phyloP scores from a whole-genome alignment of 2,113 vertebrate genomes.

The Neolamprologus ventralis region DNA sequence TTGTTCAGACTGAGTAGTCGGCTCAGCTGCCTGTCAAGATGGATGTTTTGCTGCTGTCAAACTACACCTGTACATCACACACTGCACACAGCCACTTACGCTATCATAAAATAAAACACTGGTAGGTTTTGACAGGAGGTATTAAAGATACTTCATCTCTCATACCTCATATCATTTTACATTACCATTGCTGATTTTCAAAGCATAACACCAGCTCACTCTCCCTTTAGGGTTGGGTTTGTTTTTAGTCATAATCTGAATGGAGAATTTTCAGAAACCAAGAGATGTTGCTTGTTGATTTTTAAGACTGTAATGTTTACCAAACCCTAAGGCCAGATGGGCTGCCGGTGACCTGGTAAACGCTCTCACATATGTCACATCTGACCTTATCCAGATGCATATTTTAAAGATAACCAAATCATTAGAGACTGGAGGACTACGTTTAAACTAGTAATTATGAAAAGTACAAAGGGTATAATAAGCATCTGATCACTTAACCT shows the following conservation, averaged over 20 bases:
- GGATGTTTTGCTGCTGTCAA: not conserved
- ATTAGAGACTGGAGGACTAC: not conserved
- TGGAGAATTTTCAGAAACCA: not conserved
- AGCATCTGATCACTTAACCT: not conserved
- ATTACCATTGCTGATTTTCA: not conserved
- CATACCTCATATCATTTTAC: not conserved
- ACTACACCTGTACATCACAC: not conserved
- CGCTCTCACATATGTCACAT: not conserved
- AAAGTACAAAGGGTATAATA: not conserved
- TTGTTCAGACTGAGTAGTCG: not conserved
- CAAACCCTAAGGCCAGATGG: not conserved
- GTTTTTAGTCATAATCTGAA: not conserved
- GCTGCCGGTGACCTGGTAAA: not conserved
- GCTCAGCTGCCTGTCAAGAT: not conserved
- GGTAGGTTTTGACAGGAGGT: not conserved
- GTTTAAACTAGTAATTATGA: not conserved
- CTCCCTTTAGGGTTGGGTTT: not conserved
- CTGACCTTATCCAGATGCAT: not conserved
- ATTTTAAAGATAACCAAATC: not conserved
- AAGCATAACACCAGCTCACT: not conserved
- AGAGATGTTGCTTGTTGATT: not conserved
- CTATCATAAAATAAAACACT: not conserved
- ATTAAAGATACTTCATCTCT: not conserved
- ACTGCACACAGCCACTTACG: not conserved
- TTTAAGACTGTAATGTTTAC: not conserved